Evolutionary conservation across 2,888 invertebrate species (phyloP), one percentile per base, ranked within the genome.

Genomic region (Frankliniella intonsa): DNA sequence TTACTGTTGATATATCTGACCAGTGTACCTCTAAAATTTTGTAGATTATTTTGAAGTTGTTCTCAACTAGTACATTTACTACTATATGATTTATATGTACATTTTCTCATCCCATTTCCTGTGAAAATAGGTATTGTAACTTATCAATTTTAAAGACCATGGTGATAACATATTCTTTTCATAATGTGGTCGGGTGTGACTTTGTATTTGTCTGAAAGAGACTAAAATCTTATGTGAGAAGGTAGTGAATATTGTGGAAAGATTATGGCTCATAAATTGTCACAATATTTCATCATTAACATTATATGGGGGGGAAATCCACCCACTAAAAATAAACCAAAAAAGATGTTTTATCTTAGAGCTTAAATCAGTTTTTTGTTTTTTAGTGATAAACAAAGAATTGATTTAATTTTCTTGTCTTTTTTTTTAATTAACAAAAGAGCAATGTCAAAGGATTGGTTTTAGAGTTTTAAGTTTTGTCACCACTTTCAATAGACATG

Each of bases 21-120:
- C 69, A 76, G 1, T 76, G 69, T 76, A 76, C 69, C 69, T 76
- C 25, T 25, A 10, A 76, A 55, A 25, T 76, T 76, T 76, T 76
- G 69, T 76, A 25, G 69, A 22, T 22, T 25, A 76, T 76, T 76
- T 76, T 76, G 25, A 25, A 76, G 25, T 25, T 76, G 11, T 76
- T 76, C 69, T 76, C 22, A 76, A 12, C 11, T 76, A 76, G 25
- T 25, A 12, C 7, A 76, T 62, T 38, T 62, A 14, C 11, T 17
- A 12, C n/a, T 62, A n/a, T 62, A 62, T 62, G 62, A 62, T 62
- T 19, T 62, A 55, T 17, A 62, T 62, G 62, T 7, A 62, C 7
- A n/a, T 62, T 62, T 62, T n/a, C 62, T 62, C 62, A 62, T n/a
- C 62, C 62, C 62, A 25, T 76, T 25, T 25, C 25, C 25, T 25